Base-by-base conservation (phyloP, 2,113 vertebrate genomes). In the Corythornis cristatus region DNA sequence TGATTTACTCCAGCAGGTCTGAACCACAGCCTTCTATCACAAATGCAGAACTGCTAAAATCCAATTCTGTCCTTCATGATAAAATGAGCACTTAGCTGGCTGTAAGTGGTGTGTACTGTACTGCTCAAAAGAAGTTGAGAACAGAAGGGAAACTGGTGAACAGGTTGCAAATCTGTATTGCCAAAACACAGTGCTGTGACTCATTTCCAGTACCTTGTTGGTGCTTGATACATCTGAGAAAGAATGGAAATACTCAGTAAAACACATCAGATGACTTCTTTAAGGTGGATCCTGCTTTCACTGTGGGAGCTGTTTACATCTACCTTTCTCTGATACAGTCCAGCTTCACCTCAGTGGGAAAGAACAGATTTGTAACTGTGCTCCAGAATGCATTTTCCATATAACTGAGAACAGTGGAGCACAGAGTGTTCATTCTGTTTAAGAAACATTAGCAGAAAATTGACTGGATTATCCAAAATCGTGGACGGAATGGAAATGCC, bases 101-200 rank as follows among this genome's bases (percentile, higher is more conserved):
- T 66, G 2, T 28, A 31, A 35, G 28, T 72, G 29, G 8, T 0
- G 0, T 29, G 8, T 26, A 56, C 5, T 9, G 12, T 48, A 21
- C 43, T 89, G 28, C 13, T 70, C 22, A 61, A 12, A 79, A 43
- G 20, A 53, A 35, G 5, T 37, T 71, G 31, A 61, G 19, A 72
- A 13, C 0, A 1, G 26, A 82, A 68, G 29, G 17, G 28, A 50
- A 64, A 35, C 5, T 16, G 11, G 12, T 88, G 79, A 72, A 2
- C 58, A 75, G 28, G 37, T 29, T 60, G 28, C 16, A 51, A 50
- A 64, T 40, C 9, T 17, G 8, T 64, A 15, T 20, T 61, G 35
- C 54, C 50, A 73, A 64, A 83, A 67, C 4, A 22, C 43, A 17
- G 13, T 51, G 17, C 45, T 61, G 35, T 33, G 26, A 35, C 11